phyloP scores from a whole-genome alignment of 2,113 vertebrate genomes.

The Gobio gobio region DNA sequence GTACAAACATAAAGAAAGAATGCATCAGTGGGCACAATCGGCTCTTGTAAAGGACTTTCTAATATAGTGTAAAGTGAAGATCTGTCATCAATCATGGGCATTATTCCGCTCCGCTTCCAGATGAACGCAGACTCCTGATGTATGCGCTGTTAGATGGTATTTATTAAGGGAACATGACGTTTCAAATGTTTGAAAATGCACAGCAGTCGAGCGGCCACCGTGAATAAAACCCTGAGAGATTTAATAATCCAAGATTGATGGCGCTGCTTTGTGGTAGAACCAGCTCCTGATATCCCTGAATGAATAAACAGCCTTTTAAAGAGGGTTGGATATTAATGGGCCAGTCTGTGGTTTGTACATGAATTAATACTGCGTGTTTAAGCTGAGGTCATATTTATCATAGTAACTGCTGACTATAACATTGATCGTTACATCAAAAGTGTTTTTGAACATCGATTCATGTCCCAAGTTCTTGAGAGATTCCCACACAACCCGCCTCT shows the following conservation, averaged over 20 bases:
- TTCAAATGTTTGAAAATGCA: background rate
- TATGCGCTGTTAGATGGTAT: background rate
- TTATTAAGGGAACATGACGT: background rate
- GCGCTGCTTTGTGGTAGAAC: slow-evolving; percentile 29
- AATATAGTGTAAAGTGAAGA: background rate
- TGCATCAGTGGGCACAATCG: too few relatives aligned
- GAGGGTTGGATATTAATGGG: slow-evolving; percentile 50
- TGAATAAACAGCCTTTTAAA: slow-evolving; percentile 58
- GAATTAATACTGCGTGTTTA: background rate
- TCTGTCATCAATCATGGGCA: background rate
- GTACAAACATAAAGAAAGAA: background rate
- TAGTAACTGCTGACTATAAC: slow-evolving; percentile 23
- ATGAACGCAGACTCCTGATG: background rate
- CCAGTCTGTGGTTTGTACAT: slow-evolving; percentile 14
- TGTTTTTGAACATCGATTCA: background rate
- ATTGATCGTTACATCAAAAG: background rate
- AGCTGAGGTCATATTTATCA: background rate
- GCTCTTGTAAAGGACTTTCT: background rate
- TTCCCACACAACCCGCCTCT: background rate
- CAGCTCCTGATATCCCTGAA: slow-evolving; percentile 37
- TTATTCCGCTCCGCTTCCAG: background rate
- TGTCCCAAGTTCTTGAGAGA: background rate
- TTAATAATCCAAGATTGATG: slow-evolving; percentile 58
- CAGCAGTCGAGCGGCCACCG: background rate
- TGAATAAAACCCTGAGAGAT: slow-evolving; percentile 47